Conservation (phyloP, 30 jellyfish, hydroid and myxozoan species). For the Hydractinia symbiolongicarpus region DNA sequence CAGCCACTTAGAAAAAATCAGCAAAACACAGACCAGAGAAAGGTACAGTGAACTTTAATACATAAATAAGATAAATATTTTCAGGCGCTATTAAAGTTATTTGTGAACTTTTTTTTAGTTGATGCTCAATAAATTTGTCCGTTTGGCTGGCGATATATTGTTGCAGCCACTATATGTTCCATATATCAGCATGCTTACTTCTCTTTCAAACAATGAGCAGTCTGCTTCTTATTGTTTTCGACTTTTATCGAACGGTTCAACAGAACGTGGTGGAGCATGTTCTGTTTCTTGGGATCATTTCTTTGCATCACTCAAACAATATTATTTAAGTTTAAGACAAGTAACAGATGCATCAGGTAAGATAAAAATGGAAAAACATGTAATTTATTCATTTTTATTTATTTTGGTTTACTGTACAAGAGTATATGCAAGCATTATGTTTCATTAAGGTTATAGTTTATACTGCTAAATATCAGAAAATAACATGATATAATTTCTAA, state of each 20-base stretch:
- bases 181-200: constrained; percentile 69
- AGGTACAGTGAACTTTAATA: constrained; percentile 39
- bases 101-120: constrained; percentile 32
- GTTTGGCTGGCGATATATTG: constrained; percentile 81
- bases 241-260: constrained; percentile 45
- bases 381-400: too few relatives aligned
- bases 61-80: too few relatives aligned
- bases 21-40: constrained; percentile 46
- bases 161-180: constrained; percentile 83
- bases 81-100: not conserved
- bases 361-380: not conserved
- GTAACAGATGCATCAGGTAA: constrained; percentile 55
- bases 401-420: too few relatives aligned
- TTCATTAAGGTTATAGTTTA: too few relatives aligned
- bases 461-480: too few relatives aligned
- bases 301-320: constrained; percentile 70
- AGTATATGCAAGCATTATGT: too few relatives aligned
- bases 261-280: constrained; percentile 49
- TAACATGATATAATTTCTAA: too few relatives aligned
- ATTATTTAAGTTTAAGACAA: constrained; percentile 65
- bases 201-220: constrained; percentile 53
- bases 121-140: constrained; percentile 76
- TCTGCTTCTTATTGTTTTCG: constrained; percentile 86
- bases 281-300: constrained; percentile 87
- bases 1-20: constrained; percentile 47